Conservation (phyloP, 2,113 vertebrate species). For the Anolis carolinensis region DNA sequence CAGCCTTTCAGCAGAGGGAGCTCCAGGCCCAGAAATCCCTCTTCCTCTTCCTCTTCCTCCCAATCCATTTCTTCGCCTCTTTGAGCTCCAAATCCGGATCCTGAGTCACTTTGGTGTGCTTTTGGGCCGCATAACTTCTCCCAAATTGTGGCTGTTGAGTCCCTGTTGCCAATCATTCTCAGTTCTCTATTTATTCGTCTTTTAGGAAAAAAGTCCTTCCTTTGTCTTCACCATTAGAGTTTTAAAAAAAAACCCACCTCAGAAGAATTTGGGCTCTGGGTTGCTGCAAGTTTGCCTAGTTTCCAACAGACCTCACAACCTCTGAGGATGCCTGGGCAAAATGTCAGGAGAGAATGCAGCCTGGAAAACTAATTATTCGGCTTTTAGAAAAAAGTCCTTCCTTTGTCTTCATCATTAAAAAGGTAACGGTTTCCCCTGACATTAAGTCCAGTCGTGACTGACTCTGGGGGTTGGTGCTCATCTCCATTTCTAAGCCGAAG, state of each 20-base stretch:
- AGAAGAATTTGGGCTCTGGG: no score
- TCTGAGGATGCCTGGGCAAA: no score
- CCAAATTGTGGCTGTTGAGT: conserved; percentile 84
- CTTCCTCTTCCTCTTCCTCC: conserved; percentile 18
- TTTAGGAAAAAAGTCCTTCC: conserved; percentile 44
- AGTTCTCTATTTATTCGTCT: conserved; percentile 53
- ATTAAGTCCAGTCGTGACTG: no score
- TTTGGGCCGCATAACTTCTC: conserved; percentile 86
- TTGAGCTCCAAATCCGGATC: conserved; percentile 70
- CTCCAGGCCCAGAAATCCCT: conserved; percentile 85
- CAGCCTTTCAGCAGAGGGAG: conserved; percentile 89
- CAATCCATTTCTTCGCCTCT: conserved; percentile 39
- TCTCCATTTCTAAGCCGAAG: no score
- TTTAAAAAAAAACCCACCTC: conserved; percentile 16
- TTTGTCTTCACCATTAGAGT: conserved; percentile 53
- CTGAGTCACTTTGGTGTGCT: conserved; percentile 89
- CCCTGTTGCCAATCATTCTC: conserved; percentile 73
- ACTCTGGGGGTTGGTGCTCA: no score
- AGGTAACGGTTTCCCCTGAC: no score
- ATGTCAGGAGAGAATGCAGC: no score
- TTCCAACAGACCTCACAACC: no score
- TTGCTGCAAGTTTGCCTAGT: no score
- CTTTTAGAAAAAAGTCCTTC: no score
- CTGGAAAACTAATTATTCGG: no score
- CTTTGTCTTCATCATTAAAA: no score